Base-by-base conservation (phyloP, 2,888 invertebrate species). In the Polia nebulosa region DNA sequence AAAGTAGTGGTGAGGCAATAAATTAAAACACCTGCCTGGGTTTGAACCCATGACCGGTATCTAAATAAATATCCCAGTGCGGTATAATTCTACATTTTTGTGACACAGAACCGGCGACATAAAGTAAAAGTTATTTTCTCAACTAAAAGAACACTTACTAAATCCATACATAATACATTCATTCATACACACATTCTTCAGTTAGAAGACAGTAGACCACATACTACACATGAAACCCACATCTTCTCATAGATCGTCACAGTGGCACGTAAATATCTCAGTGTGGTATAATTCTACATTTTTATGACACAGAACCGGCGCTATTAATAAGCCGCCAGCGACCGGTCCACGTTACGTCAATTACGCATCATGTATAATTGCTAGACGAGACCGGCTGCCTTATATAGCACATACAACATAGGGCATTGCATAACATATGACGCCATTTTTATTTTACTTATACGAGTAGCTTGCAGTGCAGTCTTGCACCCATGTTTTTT, bases 291-390 rank as follows among this genome's bases (percentile, higher is more conserved):
- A 57, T 75, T 65, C 65, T 71, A 78, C 63, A 75, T 74, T 72
- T 82, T 82, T 79, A 84, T 80, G 72, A 76, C 78, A 80, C 78
- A 80, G 76, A 85, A 82, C 83, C 77, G 80, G 81, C 77, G 78
- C 85, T 85, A 81, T 76, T 79, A 80, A 81, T 81, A 81, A 82
- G 81, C 83, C 73, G 72, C 73, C 76, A 77, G 79, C 80, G 87
- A 91, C 92, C 88, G 87, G 93, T 91, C 86, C 84, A 66, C 82
- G 88, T 93, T 93, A 92, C 92, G 89, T 93, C 92, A 91, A 91
- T 92, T 93, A 92, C 88, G 86, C 82, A 79, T 86, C 84, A 74
- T 82, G 85, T 84, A 87, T 90, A 91, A 91, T 90, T 87, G 87
- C 87, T 86, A 80, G 81, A 83, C 81, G 70, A 78, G 81, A 56